Base-by-base conservation (phyloP, 2,113 vertebrate species). In the Scomber colias region DNA sequence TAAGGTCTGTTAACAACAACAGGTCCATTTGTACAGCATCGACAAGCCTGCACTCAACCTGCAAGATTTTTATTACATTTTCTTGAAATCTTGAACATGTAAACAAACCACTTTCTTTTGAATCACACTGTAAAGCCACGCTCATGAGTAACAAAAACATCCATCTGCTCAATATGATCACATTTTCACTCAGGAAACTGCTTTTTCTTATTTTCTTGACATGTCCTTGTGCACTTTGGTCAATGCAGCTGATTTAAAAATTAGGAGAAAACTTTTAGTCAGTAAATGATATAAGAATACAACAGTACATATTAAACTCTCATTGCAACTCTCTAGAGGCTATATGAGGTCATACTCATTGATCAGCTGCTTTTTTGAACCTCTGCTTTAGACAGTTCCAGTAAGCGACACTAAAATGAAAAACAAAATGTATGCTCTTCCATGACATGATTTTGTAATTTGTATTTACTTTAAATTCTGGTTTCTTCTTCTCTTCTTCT, bases 1-100 rank as follows among this genome's bases (percentile, higher is more conserved):
- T 17, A 72, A 55, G 61, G 46, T 77, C 51, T 77, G 66, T 81
- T 79, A 62, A 76, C 16, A 69, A 78, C 21, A 66, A 81, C 66
- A 69, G 31, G 49, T 60, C 45, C 35, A 74, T 79, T 79, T 79
- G 17, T 13, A 50, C 75, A 75, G 27, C 21, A 54, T 44, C 64
- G 24, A 17, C 24, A 9, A 2, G 35, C 17, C 68, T 2, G 31
- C 75, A 64, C 57, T 10, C 62, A 64, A 79, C 80, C 55, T 81
- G 44, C 13, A 15, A 30, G n/a, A 21, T 45, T 59, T 44, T 40
- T 8, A 0, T 77, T 75, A 30, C 0, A 3, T 27, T 69, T 68
- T 11, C 3, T 35, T 62, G 8, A 6, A 64, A 27, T 61, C 49
- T 79, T 63, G 48, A 71, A 57, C 24, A 53, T 5, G 59, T 48